Conservation (phyloP, 92 coral and sea anemone genomes). For the Parazoanthus atlanticus region DNA sequence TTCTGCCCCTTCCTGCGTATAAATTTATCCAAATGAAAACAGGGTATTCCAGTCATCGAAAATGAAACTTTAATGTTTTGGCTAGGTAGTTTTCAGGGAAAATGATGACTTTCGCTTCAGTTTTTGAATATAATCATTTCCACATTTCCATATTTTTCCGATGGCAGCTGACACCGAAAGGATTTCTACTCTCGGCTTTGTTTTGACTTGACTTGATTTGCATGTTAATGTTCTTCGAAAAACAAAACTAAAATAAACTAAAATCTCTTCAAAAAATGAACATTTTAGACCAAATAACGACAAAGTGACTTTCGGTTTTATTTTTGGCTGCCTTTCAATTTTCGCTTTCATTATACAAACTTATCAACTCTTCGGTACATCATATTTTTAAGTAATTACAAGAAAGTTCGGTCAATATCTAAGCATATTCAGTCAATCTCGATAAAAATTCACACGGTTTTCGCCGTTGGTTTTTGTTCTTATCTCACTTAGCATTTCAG, state of each 20-base stretch:
- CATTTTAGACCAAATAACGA: neutral
- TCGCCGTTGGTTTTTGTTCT: slow-evolving; percentile 8
- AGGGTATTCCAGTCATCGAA: neutral
- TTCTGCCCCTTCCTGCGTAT: slow-evolving; percentile 27
- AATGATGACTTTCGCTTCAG: neutral
- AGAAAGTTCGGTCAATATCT: slow-evolving; percentile 33
- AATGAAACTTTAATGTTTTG: slow-evolving; percentile 20
- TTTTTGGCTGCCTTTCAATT: neutral
- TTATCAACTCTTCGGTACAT: neutral
- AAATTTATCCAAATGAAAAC: slow-evolving; percentile 17
- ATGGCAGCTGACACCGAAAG: slow-evolving; percentile 37
- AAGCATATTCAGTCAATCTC: slow-evolving; percentile 1
- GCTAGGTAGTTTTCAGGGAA: neutral
- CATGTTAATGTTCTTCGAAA: slow-evolving; percentile 25
- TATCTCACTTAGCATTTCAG: slow-evolving; percentile 19
- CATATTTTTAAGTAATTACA: slow-evolving; percentile 26
- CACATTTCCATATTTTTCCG: slow-evolving; percentile 32
- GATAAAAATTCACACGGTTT: slow-evolving; percentile 30
- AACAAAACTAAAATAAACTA: neutral
- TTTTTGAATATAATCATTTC: slow-evolving; percentile 26
- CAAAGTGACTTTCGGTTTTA: slow-evolving; percentile 14
- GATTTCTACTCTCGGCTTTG: slow-evolving; percentile 24
- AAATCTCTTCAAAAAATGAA: slow-evolving; percentile 28
- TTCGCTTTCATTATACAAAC: slow-evolving; percentile 13
- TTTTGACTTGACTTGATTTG: slow-evolving; percentile 33